phyloP scores from a whole-genome alignment of 2,888 invertebrate species.

The Cryptocheilus praepositus region DNA sequence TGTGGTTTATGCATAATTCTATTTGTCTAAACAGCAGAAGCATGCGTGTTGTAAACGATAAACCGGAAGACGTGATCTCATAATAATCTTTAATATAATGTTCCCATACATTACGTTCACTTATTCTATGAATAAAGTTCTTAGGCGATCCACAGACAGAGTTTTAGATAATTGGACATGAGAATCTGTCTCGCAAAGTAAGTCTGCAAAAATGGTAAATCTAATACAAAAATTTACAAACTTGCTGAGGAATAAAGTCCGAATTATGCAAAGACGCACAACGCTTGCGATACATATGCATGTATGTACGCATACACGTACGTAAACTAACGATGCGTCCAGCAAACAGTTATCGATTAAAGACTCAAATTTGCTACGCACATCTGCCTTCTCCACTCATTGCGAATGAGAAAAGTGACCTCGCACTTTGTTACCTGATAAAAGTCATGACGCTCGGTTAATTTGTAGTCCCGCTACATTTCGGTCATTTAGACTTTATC shows the following conservation, averaged over 20 bases:
- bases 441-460: too few relatives aligned
- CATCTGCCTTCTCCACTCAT: too few relatives aligned
- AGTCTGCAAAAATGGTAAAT: too few relatives aligned
- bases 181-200: background rate
- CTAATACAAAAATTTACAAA: slow-evolving; percentile 3
- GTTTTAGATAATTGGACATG: background rate
- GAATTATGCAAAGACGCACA: background rate
- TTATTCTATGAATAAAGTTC: slow-evolving; percentile 8
- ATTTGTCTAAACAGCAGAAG: too few relatives aligned
- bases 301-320: slow-evolving; percentile 13
- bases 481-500: background rate
- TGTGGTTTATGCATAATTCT: too few relatives aligned
- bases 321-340: too few relatives aligned
- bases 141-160: slow-evolving; percentile 4
- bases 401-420: too few relatives aligned
- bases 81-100: slow-evolving; percentile 14
- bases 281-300: slow-evolving; percentile 15
- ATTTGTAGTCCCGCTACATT: slow-evolving; percentile 26
- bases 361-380: too few relatives aligned
- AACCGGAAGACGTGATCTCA: slow-evolving; percentile 13
- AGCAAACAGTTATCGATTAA: too few relatives aligned
- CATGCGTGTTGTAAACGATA: slow-evolving; percentile 9
- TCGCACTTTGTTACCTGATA: too few relatives aligned
- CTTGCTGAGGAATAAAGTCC: background rate
- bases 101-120: slow-evolving; percentile 8